phyloP scores from a whole-genome alignment of 2,888 invertebrate genomes.

The Candidula unifasciata region DNA sequence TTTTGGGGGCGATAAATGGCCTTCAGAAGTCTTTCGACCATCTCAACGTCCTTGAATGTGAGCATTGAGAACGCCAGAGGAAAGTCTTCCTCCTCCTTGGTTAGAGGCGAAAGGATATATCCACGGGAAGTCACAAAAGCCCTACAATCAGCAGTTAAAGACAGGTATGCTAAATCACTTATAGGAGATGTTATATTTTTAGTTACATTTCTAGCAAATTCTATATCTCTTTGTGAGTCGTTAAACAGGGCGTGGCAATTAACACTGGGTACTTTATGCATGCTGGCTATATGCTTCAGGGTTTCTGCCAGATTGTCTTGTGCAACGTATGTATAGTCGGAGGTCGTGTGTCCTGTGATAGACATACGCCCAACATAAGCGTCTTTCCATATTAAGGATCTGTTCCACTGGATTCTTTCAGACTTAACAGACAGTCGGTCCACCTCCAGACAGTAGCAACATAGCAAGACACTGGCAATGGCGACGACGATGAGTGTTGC shows the following conservation, averaged over 20 bases:
- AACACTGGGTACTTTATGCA: background rate
- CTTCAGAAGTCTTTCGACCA: slow-evolving; percentile 41
- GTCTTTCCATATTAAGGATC: too few relatives aligned
- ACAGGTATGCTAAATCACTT: background rate
- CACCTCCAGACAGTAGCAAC: background rate
- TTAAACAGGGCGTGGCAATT: background rate
- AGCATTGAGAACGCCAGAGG: slow-evolving; percentile 37
- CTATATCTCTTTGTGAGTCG: background rate
- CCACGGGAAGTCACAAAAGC: background rate
- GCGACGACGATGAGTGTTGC: background rate
- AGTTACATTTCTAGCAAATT: background rate
- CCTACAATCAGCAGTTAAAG: slow-evolving; percentile 6
- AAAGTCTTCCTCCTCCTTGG: slow-evolving; percentile 42
- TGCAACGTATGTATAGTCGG: background rate
- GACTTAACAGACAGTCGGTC: background rate
- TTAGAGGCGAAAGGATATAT: slow-evolving; percentile 27
- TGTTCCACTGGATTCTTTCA: background rate
- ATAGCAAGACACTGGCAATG: background rate
- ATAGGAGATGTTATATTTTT: background rate
- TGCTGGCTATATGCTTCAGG: background rate
- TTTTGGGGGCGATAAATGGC: slow-evolving; percentile 43
- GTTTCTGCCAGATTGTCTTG: background rate
- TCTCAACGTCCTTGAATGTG: slow-evolving; percentile 35
- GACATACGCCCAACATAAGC: background rate
- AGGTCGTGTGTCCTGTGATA: too few relatives aligned